phyloP scores from a whole-genome alignment of 1,140 invertebrate species.

The Zaprionus tsacasi region DNA sequence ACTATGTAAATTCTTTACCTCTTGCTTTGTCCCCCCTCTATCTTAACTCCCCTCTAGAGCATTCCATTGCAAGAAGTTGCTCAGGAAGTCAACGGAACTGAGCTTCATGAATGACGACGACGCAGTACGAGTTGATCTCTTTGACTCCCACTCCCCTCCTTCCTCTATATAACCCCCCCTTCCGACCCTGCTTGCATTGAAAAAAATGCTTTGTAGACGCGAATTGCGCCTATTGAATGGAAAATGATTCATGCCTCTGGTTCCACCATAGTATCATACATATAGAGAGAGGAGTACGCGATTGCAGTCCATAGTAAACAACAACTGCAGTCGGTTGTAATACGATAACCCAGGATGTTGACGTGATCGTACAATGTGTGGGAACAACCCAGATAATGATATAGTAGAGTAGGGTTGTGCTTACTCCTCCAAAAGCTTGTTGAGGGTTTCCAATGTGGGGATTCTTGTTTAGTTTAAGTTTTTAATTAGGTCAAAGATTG shows the following conservation, averaged over 20 bases:
- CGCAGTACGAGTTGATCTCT: constrained; percentile 3
- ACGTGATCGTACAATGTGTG: constrained; percentile 2
- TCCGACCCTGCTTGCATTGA: background rate
- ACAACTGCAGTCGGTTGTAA: constrained; percentile 14
- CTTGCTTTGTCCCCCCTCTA: too few relatives aligned
- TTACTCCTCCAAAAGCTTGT: background rate
- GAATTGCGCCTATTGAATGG: constrained; percentile 9
- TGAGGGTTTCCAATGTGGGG: background rate
- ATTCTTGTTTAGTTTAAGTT: too few relatives aligned
- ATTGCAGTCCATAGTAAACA: constrained; percentile 11
- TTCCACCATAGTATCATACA: background rate
- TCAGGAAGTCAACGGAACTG: constrained; percentile 20
- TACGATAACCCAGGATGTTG: constrained; percentile 28
- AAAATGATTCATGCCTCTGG: constrained; percentile 16
- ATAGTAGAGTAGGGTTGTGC: too few relatives aligned
- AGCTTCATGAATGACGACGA: constrained; percentile 12
- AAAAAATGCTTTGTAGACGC: constrained; percentile 11
- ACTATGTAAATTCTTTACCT: background rate
- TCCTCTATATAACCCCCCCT: background rate
- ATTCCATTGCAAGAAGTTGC: constrained; percentile 15
- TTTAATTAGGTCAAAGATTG: too few relatives aligned
- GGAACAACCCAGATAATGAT: background rate
- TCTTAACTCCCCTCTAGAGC: background rate
- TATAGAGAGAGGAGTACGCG: background rate
- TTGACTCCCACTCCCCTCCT: background rate